These are phyloP conservation scores for Melopsittacus undulatus DNA, from an alignment of 2,797 vertebrate species.

Conservation along the genomic window DNA sequence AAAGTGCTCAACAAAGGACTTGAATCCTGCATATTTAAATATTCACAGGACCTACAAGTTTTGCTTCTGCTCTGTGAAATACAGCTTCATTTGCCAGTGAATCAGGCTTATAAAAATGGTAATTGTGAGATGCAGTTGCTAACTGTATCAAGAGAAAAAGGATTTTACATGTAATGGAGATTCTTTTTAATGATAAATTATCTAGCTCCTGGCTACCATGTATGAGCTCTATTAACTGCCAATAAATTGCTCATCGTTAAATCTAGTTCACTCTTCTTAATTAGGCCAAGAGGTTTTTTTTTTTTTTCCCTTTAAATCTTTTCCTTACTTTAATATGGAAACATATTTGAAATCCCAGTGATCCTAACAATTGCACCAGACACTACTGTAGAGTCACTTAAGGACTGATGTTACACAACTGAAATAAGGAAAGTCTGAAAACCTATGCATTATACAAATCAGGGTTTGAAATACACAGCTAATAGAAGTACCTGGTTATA, in stretches of 20 bases:
- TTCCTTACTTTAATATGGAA: conserved; percentile 55
- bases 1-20: conserved; percentile 20
- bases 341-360: conserved; percentile 51
- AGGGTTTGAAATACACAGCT: background rate
- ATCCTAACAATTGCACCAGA: conserved; percentile 17
- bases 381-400: conserved; percentile 26
- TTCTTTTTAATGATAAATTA: conserved; percentile 78
- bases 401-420: conserved; percentile 44
- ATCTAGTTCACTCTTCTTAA: conserved; percentile 79
- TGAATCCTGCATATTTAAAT: conserved; percentile 45
- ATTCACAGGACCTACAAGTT: conserved; percentile 56
- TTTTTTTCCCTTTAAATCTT: conserved; percentile 63
- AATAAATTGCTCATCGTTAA: conserved; percentile 79
- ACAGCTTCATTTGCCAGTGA: conserved; percentile 60
- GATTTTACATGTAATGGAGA: conserved; percentile 70
- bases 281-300: conserved; percentile 73
- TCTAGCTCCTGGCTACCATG: conserved; percentile 77
- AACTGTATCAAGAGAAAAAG: conserved; percentile 65
- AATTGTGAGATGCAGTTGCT: conserved; percentile 67
- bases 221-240: conserved; percentile 78
- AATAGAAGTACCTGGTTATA: background rate
- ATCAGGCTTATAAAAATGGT: conserved; percentile 71
- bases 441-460: background rate
- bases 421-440: conserved; percentile 38
- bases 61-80: conserved; percentile 62